Percentiles rank a stretch among this genome's conserved stretches.
These are phyloP conservation scores for Semotilus atromaculatus DNA, from an alignment of 2,797 vertebrate genomes.

Conservation along the genomic window DNA sequence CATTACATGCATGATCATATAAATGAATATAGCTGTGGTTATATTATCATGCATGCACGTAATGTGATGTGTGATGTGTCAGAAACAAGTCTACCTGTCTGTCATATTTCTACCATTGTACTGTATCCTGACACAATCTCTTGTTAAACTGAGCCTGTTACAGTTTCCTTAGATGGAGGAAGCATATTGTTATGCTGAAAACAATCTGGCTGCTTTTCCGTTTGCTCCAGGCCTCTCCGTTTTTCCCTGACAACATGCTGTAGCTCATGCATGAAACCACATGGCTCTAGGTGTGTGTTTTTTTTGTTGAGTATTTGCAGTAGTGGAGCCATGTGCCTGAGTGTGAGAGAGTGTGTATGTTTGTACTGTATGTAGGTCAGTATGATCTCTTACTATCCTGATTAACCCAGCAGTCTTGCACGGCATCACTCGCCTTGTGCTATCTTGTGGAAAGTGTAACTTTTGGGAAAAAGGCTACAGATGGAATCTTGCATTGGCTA, in stretches of 20 bases:
- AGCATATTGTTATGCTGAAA: constrained; percentile 38
- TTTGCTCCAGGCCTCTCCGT: constrained; percentile 36
- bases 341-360: constrained; percentile 45
- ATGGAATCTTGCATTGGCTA: constrained; percentile 61
- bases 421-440: not conserved
- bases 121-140: constrained; percentile 5
- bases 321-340: constrained; percentile 38
- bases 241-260: constrained; percentile 60
- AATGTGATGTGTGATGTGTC: not conserved
- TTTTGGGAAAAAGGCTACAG: constrained; percentile 9
- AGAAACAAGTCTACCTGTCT: not conserved
- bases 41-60: not conserved
- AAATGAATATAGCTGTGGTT: not conserved
- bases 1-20: not conserved
- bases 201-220: constrained; percentile 25
- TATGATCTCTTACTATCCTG: constrained; percentile 64
- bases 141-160: constrained; percentile 27
- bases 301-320: constrained; percentile 17
- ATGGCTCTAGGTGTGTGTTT: constrained; percentile 32
- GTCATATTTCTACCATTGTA: no score
- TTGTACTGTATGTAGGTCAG: constrained; percentile 76
- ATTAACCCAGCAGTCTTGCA: constrained; percentile 69
- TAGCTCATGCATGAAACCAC: constrained; percentile 24
- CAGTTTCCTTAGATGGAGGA: constrained; percentile 40
- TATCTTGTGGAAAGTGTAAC: constrained; percentile 11